These are phyloP conservation scores for Anoura caudifer DNA, from an alignment of 2,113 vertebrate species.

Conservation along the genomic window DNA sequence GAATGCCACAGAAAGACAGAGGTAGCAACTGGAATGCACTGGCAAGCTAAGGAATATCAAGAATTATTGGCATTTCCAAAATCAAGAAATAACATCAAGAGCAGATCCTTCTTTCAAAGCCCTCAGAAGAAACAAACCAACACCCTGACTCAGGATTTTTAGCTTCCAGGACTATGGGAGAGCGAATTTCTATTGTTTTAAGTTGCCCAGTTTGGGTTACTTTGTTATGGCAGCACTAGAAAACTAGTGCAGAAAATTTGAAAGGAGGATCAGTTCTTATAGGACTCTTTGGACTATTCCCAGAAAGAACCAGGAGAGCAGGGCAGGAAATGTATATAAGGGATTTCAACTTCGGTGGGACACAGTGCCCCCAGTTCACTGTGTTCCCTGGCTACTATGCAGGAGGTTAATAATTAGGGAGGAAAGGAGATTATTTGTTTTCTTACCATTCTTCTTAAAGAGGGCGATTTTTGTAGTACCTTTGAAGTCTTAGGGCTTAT, in stretches of 20 bases:
- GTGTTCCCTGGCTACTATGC: too few relatives aligned
- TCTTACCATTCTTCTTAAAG: constrained; percentile 73
- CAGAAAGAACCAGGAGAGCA: neutral
- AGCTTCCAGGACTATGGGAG: neutral
- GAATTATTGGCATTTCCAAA: neutral
- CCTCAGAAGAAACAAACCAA: neutral
- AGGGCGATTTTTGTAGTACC: constrained; percentile 68
- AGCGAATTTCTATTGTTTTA: neutral
- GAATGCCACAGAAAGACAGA: neutral
- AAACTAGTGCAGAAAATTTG: neutral
- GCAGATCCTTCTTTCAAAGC: neutral
- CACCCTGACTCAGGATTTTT: neutral
- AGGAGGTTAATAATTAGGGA: neutral
- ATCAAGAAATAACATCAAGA: neutral
- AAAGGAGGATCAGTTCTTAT: neutral
- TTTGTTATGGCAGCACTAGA: neutral
- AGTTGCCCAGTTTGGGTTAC: neutral
- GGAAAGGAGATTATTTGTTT: neutral
- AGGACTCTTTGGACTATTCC: neutral
- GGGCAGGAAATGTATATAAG: neutral
- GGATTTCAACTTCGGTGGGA: neutral
- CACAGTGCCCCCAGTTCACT: neutral
- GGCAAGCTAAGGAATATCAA: neutral
- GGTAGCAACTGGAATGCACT: neutral
- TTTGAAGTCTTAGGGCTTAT: constrained; percentile 67